Conservation (phyloP, 2,113 vertebrate genomes). For the Mugil cephalus region DNA sequence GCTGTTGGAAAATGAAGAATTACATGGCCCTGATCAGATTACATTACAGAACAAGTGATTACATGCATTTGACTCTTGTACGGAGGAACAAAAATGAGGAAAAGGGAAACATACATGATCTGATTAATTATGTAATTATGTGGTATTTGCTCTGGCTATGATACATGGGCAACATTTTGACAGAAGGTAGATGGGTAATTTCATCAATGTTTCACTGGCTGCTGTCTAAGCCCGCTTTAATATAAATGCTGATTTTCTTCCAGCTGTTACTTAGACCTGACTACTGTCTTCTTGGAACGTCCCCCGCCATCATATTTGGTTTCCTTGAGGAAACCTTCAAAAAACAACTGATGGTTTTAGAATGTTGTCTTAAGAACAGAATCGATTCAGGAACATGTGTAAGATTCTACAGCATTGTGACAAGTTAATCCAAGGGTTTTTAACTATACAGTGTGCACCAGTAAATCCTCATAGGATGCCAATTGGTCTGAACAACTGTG, state of each 20-base stretch:
- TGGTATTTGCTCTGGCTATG: constrained; percentile 76
- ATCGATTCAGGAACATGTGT: too few species aligned
- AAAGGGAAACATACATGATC: constrained; percentile 79
- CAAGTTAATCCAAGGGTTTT: too few species aligned
- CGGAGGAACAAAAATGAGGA: constrained; percentile 65
- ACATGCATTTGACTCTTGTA: constrained; percentile 80
- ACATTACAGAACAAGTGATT: constrained; percentile 81
- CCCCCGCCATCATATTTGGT: background rate
- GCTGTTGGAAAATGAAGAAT: constrained; percentile 84
- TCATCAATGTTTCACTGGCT: constrained; percentile 66
- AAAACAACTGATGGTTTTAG: too few species aligned
- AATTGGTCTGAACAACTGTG: too few species aligned
- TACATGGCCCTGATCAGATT: constrained; percentile 82
- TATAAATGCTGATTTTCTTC: constrained; percentile 47
- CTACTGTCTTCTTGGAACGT: constrained; percentile 8
- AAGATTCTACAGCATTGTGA: too few species aligned
- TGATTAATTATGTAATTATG: constrained; percentile 83
- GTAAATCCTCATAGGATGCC: too few species aligned
- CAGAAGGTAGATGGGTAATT: constrained; percentile 68
- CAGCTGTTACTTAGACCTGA: constrained; percentile 29
- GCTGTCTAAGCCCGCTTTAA: constrained; percentile 44
- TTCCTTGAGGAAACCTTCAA: background rate
- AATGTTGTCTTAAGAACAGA: too few species aligned
- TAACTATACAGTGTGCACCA: too few species aligned
- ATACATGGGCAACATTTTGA: constrained; percentile 69